Conservation (phyloP, 53 echinoderm and acorn worm species). For the Echinarachnius parma region DNA sequence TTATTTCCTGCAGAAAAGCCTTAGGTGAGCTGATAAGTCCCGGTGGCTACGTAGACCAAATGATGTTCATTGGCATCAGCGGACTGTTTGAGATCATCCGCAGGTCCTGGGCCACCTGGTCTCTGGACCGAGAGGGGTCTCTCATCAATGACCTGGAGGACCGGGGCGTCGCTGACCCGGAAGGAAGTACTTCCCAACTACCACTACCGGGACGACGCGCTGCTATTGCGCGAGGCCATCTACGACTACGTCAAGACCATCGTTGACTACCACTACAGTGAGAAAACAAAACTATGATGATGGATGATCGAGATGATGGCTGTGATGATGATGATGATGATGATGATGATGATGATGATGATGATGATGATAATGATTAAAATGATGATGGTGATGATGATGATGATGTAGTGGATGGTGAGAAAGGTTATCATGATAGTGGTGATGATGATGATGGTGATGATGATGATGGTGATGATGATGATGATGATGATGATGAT, state of each 20-base stretch:
- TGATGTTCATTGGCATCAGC: slow-evolving; percentile 67
- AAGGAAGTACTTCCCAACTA: slow-evolving; percentile 80
- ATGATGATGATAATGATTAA: no score
- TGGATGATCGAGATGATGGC: no score
- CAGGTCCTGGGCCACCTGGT: slow-evolving; percentile 51
- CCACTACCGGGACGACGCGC: slow-evolving; percentile 82
- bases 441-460: no score
- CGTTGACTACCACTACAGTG: slow-evolving; percentile 75
- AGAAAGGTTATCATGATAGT: no score
- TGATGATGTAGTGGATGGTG: no score
- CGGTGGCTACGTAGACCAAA: slow-evolving; percentile 81
- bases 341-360: no score
- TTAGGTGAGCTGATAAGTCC: slow-evolving; percentile 58
- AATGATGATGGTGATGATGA: no score
- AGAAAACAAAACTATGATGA: slow-evolving; percentile 8
- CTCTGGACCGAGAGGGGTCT: slow-evolving; percentile 69
- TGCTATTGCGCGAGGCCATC: slow-evolving; percentile 69
- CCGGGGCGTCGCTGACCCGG: slow-evolving; percentile 80
- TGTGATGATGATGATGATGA: no score
- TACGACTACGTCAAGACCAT: slow-evolving; percentile 64
- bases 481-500: no score
- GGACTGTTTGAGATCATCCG: slow-evolving; percentile 82
- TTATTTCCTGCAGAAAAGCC: slow-evolving; percentile 59
- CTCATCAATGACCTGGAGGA: slow-evolving; percentile 67
- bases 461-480: no score